These are phyloP conservation scores for Pseudococcus jackbeardsleyi DNA, from an alignment of 2,888 invertebrate genomes.

Conservation along the genomic window DNA sequence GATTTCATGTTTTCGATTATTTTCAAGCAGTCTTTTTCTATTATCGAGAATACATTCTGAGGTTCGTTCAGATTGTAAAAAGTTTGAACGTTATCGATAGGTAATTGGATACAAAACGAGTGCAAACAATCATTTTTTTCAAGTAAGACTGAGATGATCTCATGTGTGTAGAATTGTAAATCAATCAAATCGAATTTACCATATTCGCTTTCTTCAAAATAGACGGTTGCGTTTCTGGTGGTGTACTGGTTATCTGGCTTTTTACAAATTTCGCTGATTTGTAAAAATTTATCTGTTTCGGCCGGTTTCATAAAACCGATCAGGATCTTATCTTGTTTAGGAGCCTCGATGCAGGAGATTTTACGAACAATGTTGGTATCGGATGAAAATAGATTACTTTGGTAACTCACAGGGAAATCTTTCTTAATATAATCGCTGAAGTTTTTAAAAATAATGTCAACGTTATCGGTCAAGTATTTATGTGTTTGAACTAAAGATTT, in stretches of 20 bases:
- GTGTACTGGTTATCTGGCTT: slow-evolving; percentile 7
- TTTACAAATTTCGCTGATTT: slow-evolving; percentile 56
- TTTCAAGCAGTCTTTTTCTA: slow-evolving; percentile 70
- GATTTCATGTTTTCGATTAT: slow-evolving; percentile 79
- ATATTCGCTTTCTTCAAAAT: slow-evolving; percentile 59
- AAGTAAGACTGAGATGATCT: slow-evolving; percentile 80
- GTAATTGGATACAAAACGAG: slow-evolving; percentile 65
- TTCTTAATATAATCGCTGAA: slow-evolving; percentile 60
- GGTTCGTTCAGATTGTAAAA: slow-evolving; percentile 13
- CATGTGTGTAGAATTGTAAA: slow-evolving; percentile 82
- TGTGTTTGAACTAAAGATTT: slow-evolving; percentile 86
- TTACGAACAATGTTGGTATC: neutral
- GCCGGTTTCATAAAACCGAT: slow-evolving; percentile 59
- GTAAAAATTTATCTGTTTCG: slow-evolving; percentile 9
- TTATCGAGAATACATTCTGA: slow-evolving; percentile 57
- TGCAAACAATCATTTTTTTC: slow-evolving; percentile 70
- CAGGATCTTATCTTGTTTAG: slow-evolving; percentile 64
- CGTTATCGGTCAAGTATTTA: slow-evolving; percentile 75
- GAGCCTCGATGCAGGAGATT: slow-evolving; percentile 63
- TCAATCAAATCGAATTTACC: slow-evolving; percentile 73
- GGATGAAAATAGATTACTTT: slow-evolving; percentile 41
- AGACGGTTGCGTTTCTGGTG: slow-evolving; percentile 42
- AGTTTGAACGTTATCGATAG: slow-evolving; percentile 58
- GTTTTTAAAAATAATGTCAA: slow-evolving; percentile 68
- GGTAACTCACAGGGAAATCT: slow-evolving; percentile 60